Percentiles rank a stretch among this genome's conserved stretches.
Conservation (phyloP, 2,113 vertebrate species). For the Galemys pyrenaicus region DNA sequence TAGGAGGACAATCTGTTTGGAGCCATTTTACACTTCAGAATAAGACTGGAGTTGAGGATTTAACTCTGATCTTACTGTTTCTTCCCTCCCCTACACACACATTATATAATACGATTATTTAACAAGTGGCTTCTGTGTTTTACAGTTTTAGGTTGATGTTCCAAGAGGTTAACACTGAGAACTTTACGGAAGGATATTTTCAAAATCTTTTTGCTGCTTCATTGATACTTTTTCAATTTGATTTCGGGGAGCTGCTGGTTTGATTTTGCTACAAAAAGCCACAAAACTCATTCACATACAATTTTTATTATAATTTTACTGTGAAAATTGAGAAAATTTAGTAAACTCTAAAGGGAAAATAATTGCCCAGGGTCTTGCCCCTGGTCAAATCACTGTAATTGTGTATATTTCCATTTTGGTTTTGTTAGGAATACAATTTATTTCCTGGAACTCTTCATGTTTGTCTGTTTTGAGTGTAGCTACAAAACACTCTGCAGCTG, state of each 20-base stretch:
- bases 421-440: neutral
- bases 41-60: neutral
- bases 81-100: neutral
- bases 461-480: neutral
- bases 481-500: neutral
- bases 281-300: neutral
- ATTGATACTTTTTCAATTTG: slow-evolving; percentile 37
- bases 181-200: neutral
- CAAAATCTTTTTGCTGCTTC: neutral
- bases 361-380: neutral
- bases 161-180: neutral
- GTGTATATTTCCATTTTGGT: neutral
- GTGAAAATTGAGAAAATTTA: neutral
- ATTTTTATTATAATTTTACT: slow-evolving; percentile 14
- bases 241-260: neutral
- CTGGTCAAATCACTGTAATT: neutral
- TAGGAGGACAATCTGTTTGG: slow-evolving; percentile 12
- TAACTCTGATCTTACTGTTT: neutral
- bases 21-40: neutral
- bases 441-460: neutral
- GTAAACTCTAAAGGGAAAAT: neutral
- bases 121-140: neutral
- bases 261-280: slow-evolving; percentile 10
- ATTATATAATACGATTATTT: neutral
- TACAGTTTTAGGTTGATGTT: neutral